These are phyloP conservation scores for Chondrosia reniformis DNA, from an alignment of 37 sponge, comb jelly and placozoan species.

Conservation along the genomic window DNA sequence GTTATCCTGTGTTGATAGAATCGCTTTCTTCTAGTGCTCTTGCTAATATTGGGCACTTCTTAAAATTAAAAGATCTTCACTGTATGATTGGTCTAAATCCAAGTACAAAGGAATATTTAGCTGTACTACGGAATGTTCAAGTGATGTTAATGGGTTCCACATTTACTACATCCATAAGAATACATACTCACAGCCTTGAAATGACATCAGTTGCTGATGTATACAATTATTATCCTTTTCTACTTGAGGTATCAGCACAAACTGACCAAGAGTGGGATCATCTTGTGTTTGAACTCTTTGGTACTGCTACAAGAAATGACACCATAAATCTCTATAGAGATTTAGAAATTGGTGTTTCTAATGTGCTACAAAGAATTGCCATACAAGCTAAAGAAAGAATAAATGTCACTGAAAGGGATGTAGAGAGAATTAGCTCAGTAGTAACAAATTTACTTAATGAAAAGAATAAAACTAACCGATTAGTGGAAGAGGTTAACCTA, in stretches of 20 bases:
- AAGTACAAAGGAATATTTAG: not conserved
- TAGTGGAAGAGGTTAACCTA: not conserved
- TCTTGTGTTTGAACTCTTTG: not conserved
- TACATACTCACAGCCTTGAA: not conserved
- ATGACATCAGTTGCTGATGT: not conserved
- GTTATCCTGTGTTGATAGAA: not conserved
- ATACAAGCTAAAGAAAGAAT: not conserved
- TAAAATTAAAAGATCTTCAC: not conserved
- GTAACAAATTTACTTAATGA: not conserved
- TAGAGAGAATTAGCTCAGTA: not conserved
- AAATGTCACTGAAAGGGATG: not conserved
- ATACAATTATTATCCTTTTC: not conserved
- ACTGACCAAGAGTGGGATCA: conserved; percentile 2
- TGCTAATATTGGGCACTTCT: not conserved
- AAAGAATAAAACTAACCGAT: not conserved
- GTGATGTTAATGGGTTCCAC: not conserved
- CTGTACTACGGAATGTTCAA: not conserved
- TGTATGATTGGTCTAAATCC: not conserved
- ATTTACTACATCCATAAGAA: not conserved
- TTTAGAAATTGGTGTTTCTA: not conserved
- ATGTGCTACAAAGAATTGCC: not conserved
- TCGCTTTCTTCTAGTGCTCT: not conserved
- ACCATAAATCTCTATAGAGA: not conserved
- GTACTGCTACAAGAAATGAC: not conserved
- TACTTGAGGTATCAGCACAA: not conserved